Evolutionary conservation across 2,113 vertebrate species (phyloP), one percentile per base, ranked within the genome.

Genomic region (Coptodon rendalli): DNA sequence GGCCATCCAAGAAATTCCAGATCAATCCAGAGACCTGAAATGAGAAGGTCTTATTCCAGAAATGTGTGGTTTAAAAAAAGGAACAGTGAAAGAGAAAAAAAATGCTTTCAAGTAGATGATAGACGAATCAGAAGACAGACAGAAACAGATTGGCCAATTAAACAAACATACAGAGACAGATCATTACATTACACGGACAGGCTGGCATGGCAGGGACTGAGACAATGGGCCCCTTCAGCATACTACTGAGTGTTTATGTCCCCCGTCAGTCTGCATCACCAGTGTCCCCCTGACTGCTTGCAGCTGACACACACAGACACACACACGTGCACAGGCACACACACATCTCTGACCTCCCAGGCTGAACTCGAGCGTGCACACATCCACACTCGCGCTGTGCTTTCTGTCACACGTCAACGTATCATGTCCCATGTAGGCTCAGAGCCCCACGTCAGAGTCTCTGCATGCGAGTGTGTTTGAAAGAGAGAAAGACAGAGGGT

Each of bases 221-320:
- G 93, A 96, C 95, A 96, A 95, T 94, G 92, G 91, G 85, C 87
- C 86, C 94, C 94, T 94, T 96, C 93, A 96, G 86, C n/a, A 38
- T 63, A 66, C 87, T 57, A 83, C 91, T 85, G 85, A 87, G 91
- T 95, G 95, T 95, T 95, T 95, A 95, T 91, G 94, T 95, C 91
- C 93, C 92, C 86, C 45, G 92, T 96, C 95, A 95, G 92, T 95
- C 93, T 90, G 86, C 91, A 94, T 94, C 93, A 94, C 84, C 89
- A 94, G 88, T 94, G 94, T 95, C 95, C 92, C 93, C 84, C 86
- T 94, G 93, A 95, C 93, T 94, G 87, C 86, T 94, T 90, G 91
- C 95, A 94, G 93, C 93, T 94, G 90, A 94, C 85, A 22, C 36
- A 82, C 57, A 27, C 36, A 27, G 73, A 68, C 68, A 68, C 50